Conservation (phyloP, 2,888 invertebrate genomes). For the Amphipoea oculea region DNA sequence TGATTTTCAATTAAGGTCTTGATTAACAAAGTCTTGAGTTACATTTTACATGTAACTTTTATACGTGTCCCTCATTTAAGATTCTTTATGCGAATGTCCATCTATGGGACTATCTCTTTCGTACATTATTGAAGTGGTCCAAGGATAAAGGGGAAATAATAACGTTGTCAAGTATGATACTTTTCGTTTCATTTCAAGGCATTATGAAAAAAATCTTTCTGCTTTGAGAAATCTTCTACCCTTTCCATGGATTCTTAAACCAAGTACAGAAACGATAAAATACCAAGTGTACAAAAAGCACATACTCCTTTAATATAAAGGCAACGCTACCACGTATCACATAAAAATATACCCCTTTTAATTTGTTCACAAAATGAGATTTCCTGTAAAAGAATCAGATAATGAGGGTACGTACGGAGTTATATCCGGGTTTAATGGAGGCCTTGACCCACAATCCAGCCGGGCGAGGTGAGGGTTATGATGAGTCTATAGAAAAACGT, state of each 20-base stretch:
- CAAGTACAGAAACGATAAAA: neutral
- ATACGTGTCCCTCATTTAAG: neutral
- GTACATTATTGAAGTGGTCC: neutral
- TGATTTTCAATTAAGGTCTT: neutral
- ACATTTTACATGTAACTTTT: neutral
- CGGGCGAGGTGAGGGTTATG: constrained; percentile 57
- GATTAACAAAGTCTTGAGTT: neutral
- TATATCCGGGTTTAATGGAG: constrained; percentile 57
- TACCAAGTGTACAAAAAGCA: neutral
- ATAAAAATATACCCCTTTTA: constrained; percentile 52
- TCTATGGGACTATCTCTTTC: neutral
- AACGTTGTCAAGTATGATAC: neutral
- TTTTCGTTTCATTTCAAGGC: neutral
- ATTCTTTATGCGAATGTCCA: neutral
- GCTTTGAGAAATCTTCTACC: neutral
- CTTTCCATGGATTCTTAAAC: neutral
- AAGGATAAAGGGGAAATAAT: neutral
- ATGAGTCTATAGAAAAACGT: constrained; percentile 63
- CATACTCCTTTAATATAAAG: neutral
- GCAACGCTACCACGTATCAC: constrained; percentile 21
- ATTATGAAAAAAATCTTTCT: neutral
- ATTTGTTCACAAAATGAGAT: constrained; percentile 63
- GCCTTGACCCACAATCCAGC: constrained; percentile 62
- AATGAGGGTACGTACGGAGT: constrained; percentile 59
- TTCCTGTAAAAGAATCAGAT: constrained; percentile 65